Evolutionary conservation across 1,140 invertebrate genomes (phyloP), one percentile per base, ranked within the genome.

Genomic region (Zophobas morio): DNA sequence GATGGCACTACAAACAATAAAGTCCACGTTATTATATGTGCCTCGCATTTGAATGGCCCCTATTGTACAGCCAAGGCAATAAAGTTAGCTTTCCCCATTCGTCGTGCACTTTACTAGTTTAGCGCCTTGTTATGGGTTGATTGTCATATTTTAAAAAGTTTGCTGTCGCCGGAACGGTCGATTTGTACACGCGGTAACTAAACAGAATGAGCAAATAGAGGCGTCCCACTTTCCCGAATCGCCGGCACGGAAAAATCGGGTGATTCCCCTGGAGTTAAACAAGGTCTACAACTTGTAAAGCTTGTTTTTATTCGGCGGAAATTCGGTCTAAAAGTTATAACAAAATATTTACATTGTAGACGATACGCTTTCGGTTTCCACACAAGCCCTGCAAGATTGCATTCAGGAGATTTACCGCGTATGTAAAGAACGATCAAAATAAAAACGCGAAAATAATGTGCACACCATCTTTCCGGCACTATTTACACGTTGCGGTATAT

Each of bases 1-100:
- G 76, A 81, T 78, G 78, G 80, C 78, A 80, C 73, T 79, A 81
- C 80, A 81, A 78, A 80, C 78, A 81, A 79, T 78, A 76, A 81
- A 81, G 74, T 78, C 72, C 51, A 56, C 72, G 77, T 74, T 78
- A 74, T 78, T 78, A 74, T 78, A 78, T 78, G 77, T 74, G 71
- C 56, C 77, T 56, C 70, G 77, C 77, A 78, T 74, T 78, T 78
- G 77, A 75, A 78, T 78, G 77, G 72, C 46, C 77, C 66, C 72
- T 53, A 78, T 78, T 75, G 72, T 78, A 75, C 77, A 37, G 49
- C 34, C 46, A 42, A 1, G 72, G 47, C 77, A 54, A 70, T 74
- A 74, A 78, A 78, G 37, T 75, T 75, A 49, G 63, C 74, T 75
- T 63, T 75, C 20, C 63, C n/a, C 74, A 70, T 75, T 75, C 57